Conservation (phyloP, 2,797 vertebrate species). For the Avahi laniger region DNA sequence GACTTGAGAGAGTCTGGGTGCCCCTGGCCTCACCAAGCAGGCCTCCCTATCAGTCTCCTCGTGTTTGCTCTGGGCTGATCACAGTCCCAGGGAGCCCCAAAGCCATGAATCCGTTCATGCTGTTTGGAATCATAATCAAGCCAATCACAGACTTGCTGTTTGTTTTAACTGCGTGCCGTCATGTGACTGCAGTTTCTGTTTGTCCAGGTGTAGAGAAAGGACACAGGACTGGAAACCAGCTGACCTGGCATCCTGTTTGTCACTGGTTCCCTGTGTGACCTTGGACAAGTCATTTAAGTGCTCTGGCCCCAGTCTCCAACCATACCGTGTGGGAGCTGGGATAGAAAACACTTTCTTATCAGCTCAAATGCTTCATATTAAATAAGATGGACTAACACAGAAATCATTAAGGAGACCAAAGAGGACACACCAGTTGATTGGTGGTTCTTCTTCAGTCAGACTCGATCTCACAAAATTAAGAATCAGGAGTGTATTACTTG, state of each 20-base stretch:
- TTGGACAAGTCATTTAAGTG: conserved; percentile 44
- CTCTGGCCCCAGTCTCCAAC: not conserved
- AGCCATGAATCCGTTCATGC: not conserved
- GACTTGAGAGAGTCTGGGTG: not conserved
- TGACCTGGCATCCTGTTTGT: conserved; percentile 37
- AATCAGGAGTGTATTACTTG: not conserved
- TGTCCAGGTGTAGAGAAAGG: conserved; percentile 66
- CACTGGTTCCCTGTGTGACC: not conserved
- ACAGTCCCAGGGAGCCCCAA: not conserved
- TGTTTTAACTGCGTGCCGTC: not conserved
- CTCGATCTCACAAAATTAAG: not conserved
- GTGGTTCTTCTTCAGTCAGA: not conserved
- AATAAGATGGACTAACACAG: not conserved
- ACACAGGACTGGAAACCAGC: conserved; percentile 41
- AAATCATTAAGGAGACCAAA: not conserved
- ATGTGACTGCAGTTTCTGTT: conserved; percentile 66
- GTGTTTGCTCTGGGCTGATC: not conserved
- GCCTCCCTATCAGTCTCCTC: too few relatives aligned
- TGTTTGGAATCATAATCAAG: not conserved
- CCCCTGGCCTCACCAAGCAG: not conserved
- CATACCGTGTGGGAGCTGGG: not conserved
- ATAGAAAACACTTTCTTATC: not conserved
- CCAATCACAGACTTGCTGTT: not conserved
- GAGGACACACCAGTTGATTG: accelerated
- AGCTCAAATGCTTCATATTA: not conserved